A percentile compares a stretch with the other conserved stretches of the same genome.
These are phyloP conservation scores for Poecilia picta DNA, from an alignment of 2,797 vertebrate genomes.

Conservation along the genomic window DNA sequence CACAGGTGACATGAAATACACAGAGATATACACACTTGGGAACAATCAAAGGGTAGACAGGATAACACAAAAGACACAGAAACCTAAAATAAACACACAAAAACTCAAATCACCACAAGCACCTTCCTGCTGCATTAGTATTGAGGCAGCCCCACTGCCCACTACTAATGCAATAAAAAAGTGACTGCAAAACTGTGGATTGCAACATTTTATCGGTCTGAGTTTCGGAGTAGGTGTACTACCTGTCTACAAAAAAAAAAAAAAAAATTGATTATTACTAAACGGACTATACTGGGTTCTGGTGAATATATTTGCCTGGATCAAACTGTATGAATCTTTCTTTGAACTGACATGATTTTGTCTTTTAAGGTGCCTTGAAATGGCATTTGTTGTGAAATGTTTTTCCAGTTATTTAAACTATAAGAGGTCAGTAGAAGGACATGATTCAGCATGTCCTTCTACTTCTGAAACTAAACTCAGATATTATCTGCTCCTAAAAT, in stretches of 20 bases:
- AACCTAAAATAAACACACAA: too few relatives aligned
- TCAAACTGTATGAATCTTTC: neutral
- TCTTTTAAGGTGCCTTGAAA: neutral
- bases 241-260: neutral
- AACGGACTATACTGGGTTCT: neutral
- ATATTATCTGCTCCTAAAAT: neutral
- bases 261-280: too few relatives aligned
- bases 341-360: neutral
- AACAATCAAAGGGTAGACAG: too few relatives aligned
- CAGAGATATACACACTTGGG: too few relatives aligned
- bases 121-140: neutral
- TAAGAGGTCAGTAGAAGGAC: too few relatives aligned
- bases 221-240: neutral
- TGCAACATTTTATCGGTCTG: neutral
- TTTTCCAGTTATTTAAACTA: neutral
- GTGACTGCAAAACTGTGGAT: neutral
- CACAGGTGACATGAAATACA: too few relatives aligned
- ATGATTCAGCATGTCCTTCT: neutral
- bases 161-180: neutral
- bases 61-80: too few relatives aligned
- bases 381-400: neutral
- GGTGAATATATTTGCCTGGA: neutral
- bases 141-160: too few relatives aligned
- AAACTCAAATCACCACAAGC: too few relatives aligned
- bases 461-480: neutral